Evolutionary conservation across 2,113 vertebrate species (phyloP), one percentile per base, ranked within the genome.

Genomic region (Passer montanus): DNA sequence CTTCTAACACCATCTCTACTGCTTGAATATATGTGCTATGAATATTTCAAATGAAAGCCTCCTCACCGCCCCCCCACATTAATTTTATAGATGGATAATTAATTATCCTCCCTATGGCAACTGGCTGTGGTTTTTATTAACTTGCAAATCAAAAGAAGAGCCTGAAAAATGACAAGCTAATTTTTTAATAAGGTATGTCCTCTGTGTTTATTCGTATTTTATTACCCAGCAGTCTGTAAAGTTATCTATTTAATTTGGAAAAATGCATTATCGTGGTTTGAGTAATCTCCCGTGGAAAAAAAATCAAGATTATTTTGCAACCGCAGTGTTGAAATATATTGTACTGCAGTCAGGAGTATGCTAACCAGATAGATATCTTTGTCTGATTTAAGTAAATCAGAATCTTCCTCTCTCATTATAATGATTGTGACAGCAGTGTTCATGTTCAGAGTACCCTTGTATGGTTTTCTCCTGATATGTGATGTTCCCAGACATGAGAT

Each of bases 141-240:
- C 95, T 96, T 94, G 90, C 92, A 97, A 97, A 97, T 97, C 97
- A 97, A 96, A 95, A 92, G 93, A 91, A 73, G 66, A 79, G 76
- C 80, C 77, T 96, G 87, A 93, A 96, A 96, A 89, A 93, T 91
- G 92, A 93, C 90, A 94, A 79, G 72, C 76, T 96, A 89, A 93
- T 96, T 90, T 97, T 95, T 95, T 91, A 96, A 95, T 95, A 92
- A 95, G 91, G 53, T 91, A 93, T 81, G 59, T 94, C 58, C 68
- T 91, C 90, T 0, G 0, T 95, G 84, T 95, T 96, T 94, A 97
- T 96, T 90, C 0, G 7, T 85, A 81, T 84, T 95, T 97, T 95
- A 94, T 96, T 94, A 92, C 74, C 88, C 75, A 92, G 50, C 75
- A 90, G 59, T 89, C 92, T 92, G 75, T 86, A 85, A 95, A 91